Evolutionary conservation across 2,888 invertebrate genomes (phyloP), one percentile per base, ranked within the genome.

Genomic region (Piscicola geometra): DNA sequence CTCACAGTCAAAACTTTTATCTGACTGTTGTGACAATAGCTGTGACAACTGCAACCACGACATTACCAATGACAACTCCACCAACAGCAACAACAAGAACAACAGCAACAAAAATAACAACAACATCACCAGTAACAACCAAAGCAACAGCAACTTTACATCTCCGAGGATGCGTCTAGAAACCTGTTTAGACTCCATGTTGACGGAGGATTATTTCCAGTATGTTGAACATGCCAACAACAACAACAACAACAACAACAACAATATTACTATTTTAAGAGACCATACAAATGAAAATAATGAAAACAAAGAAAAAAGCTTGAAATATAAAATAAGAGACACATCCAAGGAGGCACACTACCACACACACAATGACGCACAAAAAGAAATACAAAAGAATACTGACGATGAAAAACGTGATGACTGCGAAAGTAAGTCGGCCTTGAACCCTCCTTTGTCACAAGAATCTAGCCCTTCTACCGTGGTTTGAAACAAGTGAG

Each of bases 391-490:
- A 15, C 9, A 41, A 15, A 41, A 41, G n/a, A n/a, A n/a, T n/a
- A n/a, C n/a, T n/a, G n/a, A n/a, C n/a, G n/a, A n/a, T n/a, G n/a
- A n/a, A n/a, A n/a, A n/a, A n/a, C n/a, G n/a, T n/a, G n/a, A n/a
- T n/a, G n/a, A n/a, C n/a, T n/a, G n/a, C n/a, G n/a, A n/a, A n/a
- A n/a, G n/a, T n/a, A n/a, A n/a, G n/a, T n/a, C n/a, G n/a, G n/a
- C n/a, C n/a, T n/a, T n/a, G n/a, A n/a, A n/a, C n/a, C n/a, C n/a
- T n/a, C n/a, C n/a, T n/a, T n/a, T n/a, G n/a, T n/a, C 9, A 3
- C n/a, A 50, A 1, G 30, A 50, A 18, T 28, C 30, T 50, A 72
- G 73, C 56, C 73, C 73, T 32, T 73, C 73, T 1, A 73, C 73
- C 21, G 73, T 73, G 18, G 73, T 73, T 15, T 73, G 64, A 73